Evolutionary conservation across 2,888 invertebrate genomes (phyloP).

Genomic region (Anthoptus insignis): DNA sequence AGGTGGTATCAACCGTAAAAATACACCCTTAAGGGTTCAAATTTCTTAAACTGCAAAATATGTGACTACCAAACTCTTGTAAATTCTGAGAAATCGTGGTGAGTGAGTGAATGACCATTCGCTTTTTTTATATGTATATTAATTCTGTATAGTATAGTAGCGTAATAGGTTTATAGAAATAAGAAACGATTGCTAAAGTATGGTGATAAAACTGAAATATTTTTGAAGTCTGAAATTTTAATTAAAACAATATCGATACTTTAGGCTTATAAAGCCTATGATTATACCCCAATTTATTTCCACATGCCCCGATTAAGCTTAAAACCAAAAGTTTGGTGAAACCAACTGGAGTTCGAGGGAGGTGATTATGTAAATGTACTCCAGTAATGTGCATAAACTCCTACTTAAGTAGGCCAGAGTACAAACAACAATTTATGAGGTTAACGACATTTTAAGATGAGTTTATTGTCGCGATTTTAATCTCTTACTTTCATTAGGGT

Average conservation of each 20-base stretch:
- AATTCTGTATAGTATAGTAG: too few relatives aligned
- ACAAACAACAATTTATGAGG: slow-evolving; percentile 48
- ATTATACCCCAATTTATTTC: slow-evolving; percentile 38
- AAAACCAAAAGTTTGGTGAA: slow-evolving; percentile 48
- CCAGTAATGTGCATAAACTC: slow-evolving; percentile 54
- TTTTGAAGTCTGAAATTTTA: too few relatives aligned
- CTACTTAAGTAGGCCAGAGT: slow-evolving; percentile 50
- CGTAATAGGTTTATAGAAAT: too few relatives aligned
- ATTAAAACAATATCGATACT: background rate
- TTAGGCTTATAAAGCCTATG: background rate
- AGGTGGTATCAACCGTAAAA: too few relatives aligned
- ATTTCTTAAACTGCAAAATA: too few relatives aligned
- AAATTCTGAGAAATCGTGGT: too few relatives aligned
- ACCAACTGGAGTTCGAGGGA: slow-evolving; percentile 46
- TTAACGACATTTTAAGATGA: slow-evolving; percentile 42
- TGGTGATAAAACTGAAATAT: too few relatives aligned
- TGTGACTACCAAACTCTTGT: too few relatives aligned
- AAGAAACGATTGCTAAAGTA: too few relatives aligned
- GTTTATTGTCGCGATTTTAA: slow-evolving; percentile 17
- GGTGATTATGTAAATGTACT: slow-evolving; percentile 54
- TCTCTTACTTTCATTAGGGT: slow-evolving; percentile 5
- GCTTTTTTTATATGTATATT: too few relatives aligned
- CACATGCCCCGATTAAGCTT: slow-evolving; percentile 42
- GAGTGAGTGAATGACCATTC: too few relatives aligned
- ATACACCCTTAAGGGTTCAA: too few relatives aligned